Base-by-base conservation (phyloP, 2,888 invertebrate genomes). In the Azorinus chamasolen region DNA sequence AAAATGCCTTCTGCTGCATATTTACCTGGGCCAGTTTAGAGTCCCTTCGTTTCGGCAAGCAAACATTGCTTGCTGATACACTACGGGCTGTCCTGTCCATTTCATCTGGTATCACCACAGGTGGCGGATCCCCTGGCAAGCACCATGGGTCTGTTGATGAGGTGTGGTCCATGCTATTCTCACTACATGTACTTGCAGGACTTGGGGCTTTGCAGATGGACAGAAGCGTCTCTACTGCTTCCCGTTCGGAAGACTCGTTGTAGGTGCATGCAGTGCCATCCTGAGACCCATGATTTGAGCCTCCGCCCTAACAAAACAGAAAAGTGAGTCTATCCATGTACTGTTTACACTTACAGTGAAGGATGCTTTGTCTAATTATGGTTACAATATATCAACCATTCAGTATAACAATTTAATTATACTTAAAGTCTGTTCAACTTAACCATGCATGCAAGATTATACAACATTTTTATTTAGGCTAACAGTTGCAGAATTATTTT, bases 171-270 rank as follows among this genome's bases (percentile, higher is more conserved):
- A 78, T 81, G 8, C 71, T 68, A 27, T 57, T 18, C 14, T 78
- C 81, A 39, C 68, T 78, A n/a, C 25, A 8, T 8, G 41, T 70
- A 14, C 59, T 57, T 20, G 68, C 57, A n/a, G 77, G 74, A 54
- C 77, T 77, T 2, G 81, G 69, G 2, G 77, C 59, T 57, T 79
- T 83, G 45, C 86, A 78, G 61, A 89, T 88, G 37, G 93, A 92
- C 53, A 94, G 80, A 41, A 93, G 79, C 0, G 93, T 92, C 79
- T 93, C 92, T 18, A 93, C 93, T 20, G 93, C 93, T 75, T 93
- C 93, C 45, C 88, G 79, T 66, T 90, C 91, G 6, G 72, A 39
- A n/a, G 65, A 66, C 22, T 73, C 65, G 22, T 73, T 55, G 22
- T 58, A 58, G 1, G 39, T 39, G 27, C 46, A 48, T 37, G 37